Conservation (phyloP, 2,797 vertebrate genomes). For the Malurus leucopterus region DNA sequence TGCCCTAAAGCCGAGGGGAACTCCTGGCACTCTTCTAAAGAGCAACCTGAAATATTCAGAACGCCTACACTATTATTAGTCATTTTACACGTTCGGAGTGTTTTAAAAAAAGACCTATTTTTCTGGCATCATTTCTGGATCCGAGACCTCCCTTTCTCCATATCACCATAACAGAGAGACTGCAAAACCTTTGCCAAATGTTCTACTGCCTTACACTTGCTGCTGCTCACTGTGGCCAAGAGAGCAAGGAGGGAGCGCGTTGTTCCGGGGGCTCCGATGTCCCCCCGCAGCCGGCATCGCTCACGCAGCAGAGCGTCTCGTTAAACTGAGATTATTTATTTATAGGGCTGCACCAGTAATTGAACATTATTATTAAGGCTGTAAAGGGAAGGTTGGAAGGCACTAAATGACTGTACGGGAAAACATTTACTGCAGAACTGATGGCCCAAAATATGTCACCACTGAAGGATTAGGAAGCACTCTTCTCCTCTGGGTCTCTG, state of each 20-base stretch:
- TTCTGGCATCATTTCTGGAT: not conserved
- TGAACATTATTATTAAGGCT: conserved; percentile 11
- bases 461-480: conserved; percentile 22
- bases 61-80: not conserved
- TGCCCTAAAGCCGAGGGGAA: not conserved
- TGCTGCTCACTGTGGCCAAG: not conserved
- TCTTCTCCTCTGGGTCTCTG: conserved; percentile 43
- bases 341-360: conserved; percentile 17
- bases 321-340: conserved; percentile 35
- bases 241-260: fast-evolving
- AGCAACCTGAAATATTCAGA: not conserved
- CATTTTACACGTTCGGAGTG: not conserved
- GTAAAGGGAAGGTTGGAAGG: not conserved
- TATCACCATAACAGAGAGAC: not conserved
- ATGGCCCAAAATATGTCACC: conserved; percentile 39
- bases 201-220: not conserved
- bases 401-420: conserved; percentile 36
- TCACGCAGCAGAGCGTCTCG: not conserved
- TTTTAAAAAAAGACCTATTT: not conserved
- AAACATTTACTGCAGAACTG: conserved; percentile 32
- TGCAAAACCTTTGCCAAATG: not conserved
- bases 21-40: not conserved
- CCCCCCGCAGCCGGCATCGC: not conserved
- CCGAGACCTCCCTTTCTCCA: not conserved
- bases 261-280: fast-evolving